Conservation (phyloP, 2,113 vertebrate genomes). For the Forbesichthys papilliferus region DNA sequence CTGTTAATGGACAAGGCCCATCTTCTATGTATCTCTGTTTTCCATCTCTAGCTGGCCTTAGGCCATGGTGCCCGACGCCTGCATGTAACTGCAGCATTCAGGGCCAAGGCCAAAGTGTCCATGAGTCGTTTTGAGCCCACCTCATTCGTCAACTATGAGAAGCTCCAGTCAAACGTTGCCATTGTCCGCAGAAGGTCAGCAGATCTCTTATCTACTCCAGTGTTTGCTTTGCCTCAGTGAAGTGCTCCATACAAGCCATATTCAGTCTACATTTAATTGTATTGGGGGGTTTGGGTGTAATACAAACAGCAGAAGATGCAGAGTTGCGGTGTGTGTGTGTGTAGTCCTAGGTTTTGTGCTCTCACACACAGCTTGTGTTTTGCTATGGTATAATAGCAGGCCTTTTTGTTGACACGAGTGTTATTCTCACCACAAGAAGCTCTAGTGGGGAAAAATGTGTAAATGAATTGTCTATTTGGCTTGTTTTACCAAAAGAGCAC, state of each 20-base stretch:
- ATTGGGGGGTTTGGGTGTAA: conserved; percentile 7
- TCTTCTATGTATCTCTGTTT: conserved; percentile 16
- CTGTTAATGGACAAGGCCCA: not conserved
- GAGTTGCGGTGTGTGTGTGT: too few species aligned
- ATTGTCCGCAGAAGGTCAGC: conserved; percentile 90
- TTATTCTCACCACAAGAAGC: not conserved
- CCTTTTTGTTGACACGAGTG: not conserved
- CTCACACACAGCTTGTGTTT: too few species aligned
- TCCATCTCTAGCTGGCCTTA: conserved; percentile 79
- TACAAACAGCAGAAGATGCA: too few species aligned
- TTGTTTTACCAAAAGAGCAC: not conserved
- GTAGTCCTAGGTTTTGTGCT: too few species aligned
- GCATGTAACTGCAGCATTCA: conserved; percentile 85
- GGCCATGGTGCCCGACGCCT: conserved; percentile 84
- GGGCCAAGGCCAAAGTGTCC: conserved; percentile 88
- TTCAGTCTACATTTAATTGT: conserved; percentile 24
- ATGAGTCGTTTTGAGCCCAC: conserved; percentile 96
- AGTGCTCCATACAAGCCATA: not conserved
- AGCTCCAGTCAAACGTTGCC: conserved; percentile 85
- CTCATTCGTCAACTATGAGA: conserved; percentile 85
- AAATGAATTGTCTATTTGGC: not conserved
- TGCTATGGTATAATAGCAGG: too few species aligned
- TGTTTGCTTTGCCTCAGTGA: conserved; percentile 4
- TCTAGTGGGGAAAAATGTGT: not conserved
- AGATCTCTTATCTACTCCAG: not conserved